Base-by-base conservation (phyloP, 1,140 invertebrate genomes). In the Ceratina calcarata region DNA sequence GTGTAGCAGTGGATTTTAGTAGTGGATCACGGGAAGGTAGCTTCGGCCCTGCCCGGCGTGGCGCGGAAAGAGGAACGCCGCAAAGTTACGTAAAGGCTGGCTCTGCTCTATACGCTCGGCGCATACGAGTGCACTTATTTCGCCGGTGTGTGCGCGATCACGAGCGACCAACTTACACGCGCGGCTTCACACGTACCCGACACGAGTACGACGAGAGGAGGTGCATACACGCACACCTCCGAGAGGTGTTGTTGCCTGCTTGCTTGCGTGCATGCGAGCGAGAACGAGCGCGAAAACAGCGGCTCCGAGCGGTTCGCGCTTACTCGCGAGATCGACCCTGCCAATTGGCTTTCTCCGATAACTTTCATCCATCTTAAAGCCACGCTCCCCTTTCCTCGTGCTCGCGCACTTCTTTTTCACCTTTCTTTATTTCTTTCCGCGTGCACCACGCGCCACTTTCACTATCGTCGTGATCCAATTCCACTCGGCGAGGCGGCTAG, bases 311-410 rank as follows among this genome's bases (percentile, higher is more conserved):
- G 51, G 27, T 12, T n/a, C 18, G n/a, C 45, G 32, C 10, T 20
- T 75, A 72, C 64, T 65, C 81, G 68, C 72, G 82, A 77, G 82
- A 80, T 84, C 77, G 80, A 82, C 82, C 71, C 82, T 89, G 87
- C 89, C 90, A 89, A 92, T 92, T 91, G 91, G 90, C 91, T 92
- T 92, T 92, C 91, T 91, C 91, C 91, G 88, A 90, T 91, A 92
- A 92, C 91, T 92, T 92, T 92, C 91, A 91, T 92, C 85, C 88
- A 85, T 82, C 89, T 84, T 81, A 84, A 85, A 82, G n/a, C 66
- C 20, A 58, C 15, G 51, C 68, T 24, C 67, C 58, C 27, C 45
- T 0, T 78, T 49, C 16, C 68, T 68, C 80, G 79, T 70, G 70
- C 80, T 64, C 71, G 74, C 67, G 69, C 37, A 45, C 78, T 87